phyloP scores from a whole-genome alignment of 1,140 invertebrate genomes.

The Metaphire vulgaris region DNA sequence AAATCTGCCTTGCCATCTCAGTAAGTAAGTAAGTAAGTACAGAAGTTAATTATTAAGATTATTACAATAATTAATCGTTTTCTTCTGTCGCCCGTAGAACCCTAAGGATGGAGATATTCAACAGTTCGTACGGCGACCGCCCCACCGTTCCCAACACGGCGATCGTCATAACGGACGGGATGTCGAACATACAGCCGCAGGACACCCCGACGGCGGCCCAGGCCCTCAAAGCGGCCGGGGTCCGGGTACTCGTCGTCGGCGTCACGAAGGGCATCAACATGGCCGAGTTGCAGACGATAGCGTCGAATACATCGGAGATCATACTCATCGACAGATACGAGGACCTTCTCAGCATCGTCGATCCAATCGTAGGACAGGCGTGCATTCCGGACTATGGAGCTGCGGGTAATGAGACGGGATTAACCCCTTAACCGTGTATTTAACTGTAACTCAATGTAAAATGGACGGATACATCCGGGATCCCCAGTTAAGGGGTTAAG shows the following conservation, averaged over 20 bases:
- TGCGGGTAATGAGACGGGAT: no score
- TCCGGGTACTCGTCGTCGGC: background rate
- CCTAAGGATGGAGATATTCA: background rate
- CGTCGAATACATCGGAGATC: background rate
- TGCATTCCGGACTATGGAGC: background rate
- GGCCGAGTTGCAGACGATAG: background rate
- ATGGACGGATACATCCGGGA: no score
- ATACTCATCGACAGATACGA: background rate
- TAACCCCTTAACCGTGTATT: no score
- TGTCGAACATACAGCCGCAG: background rate
- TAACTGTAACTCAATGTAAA: no score
- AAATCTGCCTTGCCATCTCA: no score
- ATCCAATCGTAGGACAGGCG: background rate
- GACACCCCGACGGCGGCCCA: background rate
- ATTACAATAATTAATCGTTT: no score
- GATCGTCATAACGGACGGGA: conserved; percentile 10
- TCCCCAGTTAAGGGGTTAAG: no score
- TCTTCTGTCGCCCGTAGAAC: no score
- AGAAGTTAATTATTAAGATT: no score
- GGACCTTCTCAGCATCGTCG: background rate
- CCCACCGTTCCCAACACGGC: background rate
- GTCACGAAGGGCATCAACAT: background rate
- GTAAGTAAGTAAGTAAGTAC: no score
- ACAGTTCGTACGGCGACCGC: background rate
- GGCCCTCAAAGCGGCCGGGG: background rate